Conservation (phyloP, 2,113 vertebrate genomes). For the Galbula dea region DNA sequence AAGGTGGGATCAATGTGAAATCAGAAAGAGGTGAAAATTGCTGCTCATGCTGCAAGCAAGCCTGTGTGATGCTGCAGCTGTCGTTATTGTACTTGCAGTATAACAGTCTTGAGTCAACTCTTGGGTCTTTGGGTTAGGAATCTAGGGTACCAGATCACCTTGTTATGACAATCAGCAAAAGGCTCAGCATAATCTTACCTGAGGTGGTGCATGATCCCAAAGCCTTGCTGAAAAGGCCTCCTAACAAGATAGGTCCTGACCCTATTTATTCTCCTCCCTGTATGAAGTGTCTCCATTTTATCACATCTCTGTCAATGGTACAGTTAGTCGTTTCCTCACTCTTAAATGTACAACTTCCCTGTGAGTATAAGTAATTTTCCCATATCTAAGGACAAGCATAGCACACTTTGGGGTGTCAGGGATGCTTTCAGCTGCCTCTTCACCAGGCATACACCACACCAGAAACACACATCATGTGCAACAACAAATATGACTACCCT, state of each 20-base stretch:
- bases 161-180: neutral
- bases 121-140: neutral
- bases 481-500: neutral
- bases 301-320: neutral
- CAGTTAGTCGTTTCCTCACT: neutral
- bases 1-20: neutral
- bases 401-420: accelerated
- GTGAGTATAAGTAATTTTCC: neutral
- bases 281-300: neutral
- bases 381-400: neutral
- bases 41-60: neutral
- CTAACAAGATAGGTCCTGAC: neutral
- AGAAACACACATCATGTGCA: neutral
- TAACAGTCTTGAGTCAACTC: neutral
- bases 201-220: neutral
- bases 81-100: neutral
- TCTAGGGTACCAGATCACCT: neutral
- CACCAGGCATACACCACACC: neutral
- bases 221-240: neutral
- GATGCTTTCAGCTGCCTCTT: neutral
- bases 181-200: neutral
- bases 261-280: neutral
- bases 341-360: neutral
- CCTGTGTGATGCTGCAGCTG: neutral
- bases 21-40: neutral